Percentiles rank a stretch among this genome's conserved stretches.
These are phyloP conservation scores for Psittacula cyanocephala DNA, from an alignment of 2,113 vertebrate species.

Conservation along the genomic window DNA sequence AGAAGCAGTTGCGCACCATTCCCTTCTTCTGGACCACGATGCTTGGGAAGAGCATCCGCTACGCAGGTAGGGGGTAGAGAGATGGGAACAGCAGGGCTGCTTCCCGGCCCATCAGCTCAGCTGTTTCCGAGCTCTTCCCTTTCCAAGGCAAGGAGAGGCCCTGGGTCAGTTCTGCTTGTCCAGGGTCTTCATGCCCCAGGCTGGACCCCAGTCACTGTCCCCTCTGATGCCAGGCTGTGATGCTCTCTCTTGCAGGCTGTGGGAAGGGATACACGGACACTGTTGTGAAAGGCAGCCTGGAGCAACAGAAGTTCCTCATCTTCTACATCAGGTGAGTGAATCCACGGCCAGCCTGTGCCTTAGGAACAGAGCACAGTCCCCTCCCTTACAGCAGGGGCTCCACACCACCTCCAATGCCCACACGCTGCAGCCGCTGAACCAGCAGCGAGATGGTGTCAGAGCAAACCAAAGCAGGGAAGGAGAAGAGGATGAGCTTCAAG, in stretches of 20 bases:
- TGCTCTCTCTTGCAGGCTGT: slow-evolving; percentile 72
- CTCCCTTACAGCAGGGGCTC: background rate
- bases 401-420: background rate
- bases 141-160: background rate
- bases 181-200: background rate
- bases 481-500: background rate
- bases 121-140: background rate
- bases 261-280: slow-evolving; percentile 84
- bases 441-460: background rate
- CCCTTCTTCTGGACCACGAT: slow-evolving; percentile 89
- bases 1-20: slow-evolving; percentile 71
- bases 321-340: slow-evolving; percentile 88
- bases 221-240: background rate
- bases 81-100: background rate
- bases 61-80: slow-evolving; percentile 71
- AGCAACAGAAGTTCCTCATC: slow-evolving; percentile 82
- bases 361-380: background rate
- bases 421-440: background rate
- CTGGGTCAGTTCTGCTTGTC: background rate
- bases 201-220: background rate
- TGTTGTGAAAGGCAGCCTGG: slow-evolving; percentile 82
- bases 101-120: background rate
- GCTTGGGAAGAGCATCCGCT: slow-evolving; percentile 82
- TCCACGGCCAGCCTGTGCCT: rapidly evolving
- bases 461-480: background rate